phyloP scores from a whole-genome alignment of 2,113 vertebrate genomes.

The Sciurus niger region DNA sequence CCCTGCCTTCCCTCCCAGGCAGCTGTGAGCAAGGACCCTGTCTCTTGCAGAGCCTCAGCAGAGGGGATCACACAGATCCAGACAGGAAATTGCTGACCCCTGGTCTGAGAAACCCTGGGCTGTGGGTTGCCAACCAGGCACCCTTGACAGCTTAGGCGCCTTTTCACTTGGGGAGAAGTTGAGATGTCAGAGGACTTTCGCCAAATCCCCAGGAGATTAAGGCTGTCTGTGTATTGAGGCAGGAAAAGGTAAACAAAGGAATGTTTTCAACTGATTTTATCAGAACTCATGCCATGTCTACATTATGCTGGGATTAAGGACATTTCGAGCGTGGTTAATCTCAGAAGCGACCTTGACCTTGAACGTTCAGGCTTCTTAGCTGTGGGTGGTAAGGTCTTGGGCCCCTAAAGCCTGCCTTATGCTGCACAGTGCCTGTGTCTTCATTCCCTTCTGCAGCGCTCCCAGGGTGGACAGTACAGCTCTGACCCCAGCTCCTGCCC shows the following conservation, averaged over 20 bases:
- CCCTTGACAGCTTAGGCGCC: slow-evolving; percentile 1
- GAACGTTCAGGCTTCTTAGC: neutral
- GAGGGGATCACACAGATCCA: slow-evolving; percentile 50
- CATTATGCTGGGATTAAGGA: neutral
- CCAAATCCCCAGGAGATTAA: slow-evolving; percentile 34
- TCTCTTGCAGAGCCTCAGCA: slow-evolving; percentile 23
- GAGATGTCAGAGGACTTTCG: slow-evolving; percentile 44
- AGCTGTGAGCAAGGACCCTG: slow-evolving; percentile 43
- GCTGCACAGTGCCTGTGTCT: neutral
- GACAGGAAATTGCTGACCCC: neutral
- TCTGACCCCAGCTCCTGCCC: neutral
- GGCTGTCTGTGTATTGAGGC: neutral
- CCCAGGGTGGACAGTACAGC: neutral
- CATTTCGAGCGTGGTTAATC: neutral
- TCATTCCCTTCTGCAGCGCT: neutral
- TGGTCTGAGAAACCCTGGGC: neutral
- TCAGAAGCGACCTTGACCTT: neutral
- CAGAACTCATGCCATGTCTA: neutral
- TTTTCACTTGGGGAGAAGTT: slow-evolving; percentile 2
- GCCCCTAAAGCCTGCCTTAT: neutral
- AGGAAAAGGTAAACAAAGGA: slow-evolving; percentile 19
- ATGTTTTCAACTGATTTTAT: neutral
- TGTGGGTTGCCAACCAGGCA: neutral
- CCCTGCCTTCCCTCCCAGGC: neutral
- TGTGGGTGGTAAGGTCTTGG: neutral